Conservation (phyloP, 2,797 vertebrate genomes). For the Spizella passerina region DNA sequence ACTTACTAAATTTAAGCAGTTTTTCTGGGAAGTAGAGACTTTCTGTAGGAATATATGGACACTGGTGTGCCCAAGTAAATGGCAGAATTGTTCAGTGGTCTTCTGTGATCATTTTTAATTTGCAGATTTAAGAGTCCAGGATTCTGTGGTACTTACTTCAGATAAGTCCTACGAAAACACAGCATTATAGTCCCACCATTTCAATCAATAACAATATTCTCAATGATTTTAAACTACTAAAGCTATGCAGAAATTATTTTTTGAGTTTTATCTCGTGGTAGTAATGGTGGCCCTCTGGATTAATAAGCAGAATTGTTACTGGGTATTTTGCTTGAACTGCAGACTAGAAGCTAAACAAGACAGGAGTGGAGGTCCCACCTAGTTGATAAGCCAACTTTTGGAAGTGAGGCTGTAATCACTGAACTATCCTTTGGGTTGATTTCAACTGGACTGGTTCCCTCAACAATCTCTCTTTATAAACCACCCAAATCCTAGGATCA, state of each 20-base stretch:
- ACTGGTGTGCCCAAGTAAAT: neutral
- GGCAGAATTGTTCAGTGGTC: neutral
- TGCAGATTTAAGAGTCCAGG: neutral
- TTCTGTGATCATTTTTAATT: neutral
- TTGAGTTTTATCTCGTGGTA: neutral
- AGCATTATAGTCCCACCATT: neutral
- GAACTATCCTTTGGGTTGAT: neutral
- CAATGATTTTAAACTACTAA: neutral
- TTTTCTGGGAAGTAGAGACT: neutral
- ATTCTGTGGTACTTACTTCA: neutral
- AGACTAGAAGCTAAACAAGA: neutral
- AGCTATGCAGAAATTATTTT: neutral
- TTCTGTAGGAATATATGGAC: neutral
- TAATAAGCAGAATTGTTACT: neutral
- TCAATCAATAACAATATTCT: neutral
- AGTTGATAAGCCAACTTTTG: neutral
- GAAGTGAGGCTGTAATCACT: neutral
- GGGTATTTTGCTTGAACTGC: neutral
- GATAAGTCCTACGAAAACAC: neutral
- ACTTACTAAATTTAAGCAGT: neutral
- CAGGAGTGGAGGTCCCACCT: neutral
- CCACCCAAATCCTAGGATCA: neutral
- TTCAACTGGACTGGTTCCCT: neutral
- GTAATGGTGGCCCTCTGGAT: neutral
- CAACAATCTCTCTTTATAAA: neutral